phyloP scores from a whole-genome alignment of 2,113 vertebrate species.

The Halcyon senegalensis region DNA sequence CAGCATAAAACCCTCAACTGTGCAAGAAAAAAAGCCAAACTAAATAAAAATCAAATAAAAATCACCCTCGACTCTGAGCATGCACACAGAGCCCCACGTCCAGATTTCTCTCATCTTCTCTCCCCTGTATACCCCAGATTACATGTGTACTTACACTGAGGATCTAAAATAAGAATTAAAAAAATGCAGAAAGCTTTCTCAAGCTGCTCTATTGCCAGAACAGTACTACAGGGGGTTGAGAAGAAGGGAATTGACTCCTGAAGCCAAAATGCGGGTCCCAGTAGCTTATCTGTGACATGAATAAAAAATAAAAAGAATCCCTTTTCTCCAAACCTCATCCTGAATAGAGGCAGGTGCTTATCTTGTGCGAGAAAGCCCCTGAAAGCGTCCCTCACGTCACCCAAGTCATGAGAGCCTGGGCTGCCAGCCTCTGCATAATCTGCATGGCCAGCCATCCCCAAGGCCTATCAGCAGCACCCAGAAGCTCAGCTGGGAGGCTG shows the following conservation, averaged over 20 bases:
- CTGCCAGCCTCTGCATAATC: constrained; percentile 38
- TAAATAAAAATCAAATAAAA: background rate
- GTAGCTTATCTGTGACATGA: background rate
- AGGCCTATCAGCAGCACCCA: constrained; percentile 42
- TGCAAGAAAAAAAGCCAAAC: background rate
- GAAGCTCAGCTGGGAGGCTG: background rate
- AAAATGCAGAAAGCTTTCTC: background rate
- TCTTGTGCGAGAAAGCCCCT: background rate
- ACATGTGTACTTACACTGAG: background rate
- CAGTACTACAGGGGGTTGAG: background rate
- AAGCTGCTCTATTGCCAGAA: background rate
- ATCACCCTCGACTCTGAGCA: background rate
- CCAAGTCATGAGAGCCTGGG: background rate
- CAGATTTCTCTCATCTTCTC: background rate
- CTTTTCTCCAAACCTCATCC: background rate
- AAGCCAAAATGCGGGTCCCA: background rate
- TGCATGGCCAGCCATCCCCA: background rate
- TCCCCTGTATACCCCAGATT: background rate
- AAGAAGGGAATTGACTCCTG: background rate
- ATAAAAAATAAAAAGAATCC: background rate
- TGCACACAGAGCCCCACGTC: background rate
- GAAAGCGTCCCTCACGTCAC: background rate
- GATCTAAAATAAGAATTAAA: background rate
- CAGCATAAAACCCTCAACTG: background rate
- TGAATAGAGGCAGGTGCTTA: background rate